Evolutionary conservation across 2,113 vertebrate species (phyloP), one percentile per base, ranked within the genome.

Genomic region (Acrocephalus kingi): DNA sequence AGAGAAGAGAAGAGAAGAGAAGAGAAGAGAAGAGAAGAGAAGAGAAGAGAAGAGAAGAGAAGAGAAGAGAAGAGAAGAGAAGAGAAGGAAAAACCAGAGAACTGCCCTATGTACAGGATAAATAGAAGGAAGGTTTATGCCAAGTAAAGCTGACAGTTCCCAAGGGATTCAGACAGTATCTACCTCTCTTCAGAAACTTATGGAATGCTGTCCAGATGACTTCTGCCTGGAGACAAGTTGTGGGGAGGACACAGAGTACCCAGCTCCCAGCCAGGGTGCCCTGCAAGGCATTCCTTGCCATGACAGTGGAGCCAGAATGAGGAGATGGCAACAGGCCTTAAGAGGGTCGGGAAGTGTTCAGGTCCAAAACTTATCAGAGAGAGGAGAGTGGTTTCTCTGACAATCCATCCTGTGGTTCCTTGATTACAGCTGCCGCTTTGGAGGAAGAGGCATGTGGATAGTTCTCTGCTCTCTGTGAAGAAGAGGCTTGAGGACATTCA

Each of bases 101-200:
- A 39, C 4, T 89, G 18, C 43, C 10, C 7, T 30, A 41, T 15
- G 8, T 30, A 10, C 3, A 59, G 33, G 15, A 55, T 73, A 89
- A 81, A 68, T 4, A 1, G 5, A 48, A 27, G 6, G 9, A 5
- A n/a, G 0, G 2, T 46, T 13, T 20, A 25, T 56, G 15, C 2
- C 2, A 4, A 73, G 8, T 39, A 68, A 79, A 75, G 8, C 18
- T 59, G 5, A 9, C 12, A 64, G 78, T 64, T 64, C 2, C 11
- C 20, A 31, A 33, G 15, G 35, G 58, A 76, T 64, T 7, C 39
- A 82, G 28, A 37, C 15, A 84, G 23, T 9, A 66, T 5, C 4
- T 41, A 33, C 6, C 22, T 48, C 21, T 58, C 10, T 61, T 73
- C 25, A 82, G 64, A 52, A 51, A 52, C 6, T 13, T 64, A 9